phyloP scores from a whole-genome alignment of 1,140 invertebrate genomes.

The Colletes gigas region DNA sequence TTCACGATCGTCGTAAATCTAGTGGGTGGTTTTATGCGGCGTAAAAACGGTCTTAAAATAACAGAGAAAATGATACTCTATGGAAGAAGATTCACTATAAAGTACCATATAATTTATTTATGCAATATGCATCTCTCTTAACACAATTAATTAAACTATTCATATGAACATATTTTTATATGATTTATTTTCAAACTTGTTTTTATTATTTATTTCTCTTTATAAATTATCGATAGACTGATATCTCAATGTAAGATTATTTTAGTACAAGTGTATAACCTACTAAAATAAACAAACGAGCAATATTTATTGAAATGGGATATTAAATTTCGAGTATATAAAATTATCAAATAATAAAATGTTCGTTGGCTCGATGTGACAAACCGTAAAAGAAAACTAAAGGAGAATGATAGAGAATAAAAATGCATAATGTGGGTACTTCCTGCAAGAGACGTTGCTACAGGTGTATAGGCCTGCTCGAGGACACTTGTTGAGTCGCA shows the following conservation, averaged over 20 bases:
- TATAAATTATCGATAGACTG: no score
- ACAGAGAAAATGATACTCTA: conserved; percentile 1
- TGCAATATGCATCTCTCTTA: not conserved
- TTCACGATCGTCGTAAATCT: not conserved
- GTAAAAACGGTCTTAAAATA: conserved; percentile 9
- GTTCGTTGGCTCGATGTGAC: not conserved
- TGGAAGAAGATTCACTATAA: not conserved
- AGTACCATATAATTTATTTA: not conserved
- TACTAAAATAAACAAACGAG: no score
- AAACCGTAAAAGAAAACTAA: not conserved
- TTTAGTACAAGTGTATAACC: no score
- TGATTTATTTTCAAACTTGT: no score
- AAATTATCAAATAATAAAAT: no score
- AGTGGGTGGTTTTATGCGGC: not conserved
- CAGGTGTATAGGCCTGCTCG: conserved; percentile 63
- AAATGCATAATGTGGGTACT: conserved; percentile 55
- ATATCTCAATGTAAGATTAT: not conserved
- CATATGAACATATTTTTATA: not conserved
- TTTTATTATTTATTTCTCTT: no score
- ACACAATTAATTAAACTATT: not conserved
- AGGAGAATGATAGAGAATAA: not conserved
- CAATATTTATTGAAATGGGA: no score
- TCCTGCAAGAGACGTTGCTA: conserved; percentile 53
- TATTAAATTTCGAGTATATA: no score
- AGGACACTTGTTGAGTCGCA: conserved; percentile 65